Conservation (phyloP, 2,888 invertebrate species). For the Caenorhabditis doughertyi region DNA sequence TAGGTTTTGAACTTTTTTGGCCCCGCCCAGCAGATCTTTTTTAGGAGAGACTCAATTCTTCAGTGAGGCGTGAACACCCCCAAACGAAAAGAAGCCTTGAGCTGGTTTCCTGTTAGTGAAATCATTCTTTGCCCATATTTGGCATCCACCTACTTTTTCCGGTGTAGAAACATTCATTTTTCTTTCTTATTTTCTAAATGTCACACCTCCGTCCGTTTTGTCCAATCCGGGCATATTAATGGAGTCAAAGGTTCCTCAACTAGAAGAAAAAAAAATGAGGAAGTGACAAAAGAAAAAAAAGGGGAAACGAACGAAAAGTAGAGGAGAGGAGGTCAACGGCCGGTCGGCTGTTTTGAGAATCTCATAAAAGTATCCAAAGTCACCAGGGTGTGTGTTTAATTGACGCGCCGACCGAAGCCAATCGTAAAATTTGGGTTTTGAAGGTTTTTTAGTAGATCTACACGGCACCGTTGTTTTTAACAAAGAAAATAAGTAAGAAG, state of each 20-base stretch:
- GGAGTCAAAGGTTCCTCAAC: slow-evolving; percentile 4
- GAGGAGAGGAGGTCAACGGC: slow-evolving; percentile 39
- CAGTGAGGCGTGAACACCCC: slow-evolving; percentile 55
- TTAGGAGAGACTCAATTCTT: slow-evolving; percentile 8
- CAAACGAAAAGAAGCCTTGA: background rate
- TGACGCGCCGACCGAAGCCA: slow-evolving; percentile 39
- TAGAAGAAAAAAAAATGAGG: slow-evolving; percentile 28
- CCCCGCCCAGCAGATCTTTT: slow-evolving; percentile 25
- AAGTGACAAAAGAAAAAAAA: background rate
- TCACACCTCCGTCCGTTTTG: slow-evolving; percentile 19
- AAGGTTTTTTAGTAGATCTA: slow-evolving; percentile 42
- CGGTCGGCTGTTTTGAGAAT: slow-evolving; percentile 54
- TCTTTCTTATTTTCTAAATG: slow-evolving; percentile 38
- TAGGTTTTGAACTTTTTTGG: background rate
- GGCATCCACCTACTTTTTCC: slow-evolving; percentile 41
- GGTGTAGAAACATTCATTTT: background rate
- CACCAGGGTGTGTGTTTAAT: slow-evolving; percentile 46
- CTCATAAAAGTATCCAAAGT: slow-evolving; percentile 55
- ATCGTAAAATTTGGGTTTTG: slow-evolving; percentile 54
- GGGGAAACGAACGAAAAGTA: slow-evolving; percentile 24
- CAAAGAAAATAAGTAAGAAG: background rate
- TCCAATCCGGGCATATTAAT: background rate
- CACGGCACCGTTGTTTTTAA: background rate
- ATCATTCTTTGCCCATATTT: slow-evolving; percentile 38
- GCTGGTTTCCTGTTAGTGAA: slow-evolving; percentile 55